Percentiles rank a stretch among this genome's conserved stretches.
Evolutionary conservation across 1,140 invertebrate genomes (phyloP).

Genomic region (Plodia interpunctella): DNA sequence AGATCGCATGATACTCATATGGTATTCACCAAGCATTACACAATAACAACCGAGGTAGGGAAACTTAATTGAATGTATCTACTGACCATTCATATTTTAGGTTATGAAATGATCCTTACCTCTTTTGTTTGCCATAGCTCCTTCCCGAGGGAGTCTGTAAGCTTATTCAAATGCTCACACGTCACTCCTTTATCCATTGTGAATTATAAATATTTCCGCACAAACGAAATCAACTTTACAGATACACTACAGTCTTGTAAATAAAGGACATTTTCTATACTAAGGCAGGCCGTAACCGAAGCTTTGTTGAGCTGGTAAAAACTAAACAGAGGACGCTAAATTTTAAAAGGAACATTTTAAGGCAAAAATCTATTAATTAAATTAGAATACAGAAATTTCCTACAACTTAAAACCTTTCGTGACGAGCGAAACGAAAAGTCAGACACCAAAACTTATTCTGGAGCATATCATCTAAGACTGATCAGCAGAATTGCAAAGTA

Average conservation of each 20-base stretch:
- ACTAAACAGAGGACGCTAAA: slow-evolving; percentile 22
- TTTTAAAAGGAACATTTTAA: slow-evolving; percentile 49
- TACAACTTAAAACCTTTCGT: slow-evolving; percentile 64
- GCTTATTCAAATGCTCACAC: slow-evolving; percentile 69
- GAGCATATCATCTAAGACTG: too few relatives aligned
- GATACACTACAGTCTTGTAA: slow-evolving; percentile 57
- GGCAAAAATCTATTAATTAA: slow-evolving; percentile 55
- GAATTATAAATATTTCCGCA: slow-evolving; percentile 40
- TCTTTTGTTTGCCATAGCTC: slow-evolving; percentile 67
- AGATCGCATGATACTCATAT: neutral
- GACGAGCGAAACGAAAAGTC: slow-evolving; percentile 75
- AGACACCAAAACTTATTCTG: slow-evolving; percentile 21
- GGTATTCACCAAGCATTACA: slow-evolving; percentile 38
- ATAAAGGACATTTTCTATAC: slow-evolving; percentile 57
- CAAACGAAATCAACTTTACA: slow-evolving; percentile 53
- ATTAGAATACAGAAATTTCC: slow-evolving; percentile 72
- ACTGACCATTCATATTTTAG: slow-evolving; percentile 38
- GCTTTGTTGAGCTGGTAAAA: slow-evolving; percentile 27
- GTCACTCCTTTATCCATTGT: slow-evolving; percentile 70
- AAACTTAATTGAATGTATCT: slow-evolving; percentile 56
- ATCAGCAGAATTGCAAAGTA: too few relatives aligned
- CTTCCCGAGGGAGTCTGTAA: slow-evolving; percentile 54
- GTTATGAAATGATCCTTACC: slow-evolving; percentile 61
- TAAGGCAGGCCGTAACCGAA: slow-evolving; percentile 28
- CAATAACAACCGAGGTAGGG: slow-evolving; percentile 47